Evolutionary conservation across 2,797 vertebrate genomes (phyloP).

Genomic region (Discoglossus pictus): DNA sequence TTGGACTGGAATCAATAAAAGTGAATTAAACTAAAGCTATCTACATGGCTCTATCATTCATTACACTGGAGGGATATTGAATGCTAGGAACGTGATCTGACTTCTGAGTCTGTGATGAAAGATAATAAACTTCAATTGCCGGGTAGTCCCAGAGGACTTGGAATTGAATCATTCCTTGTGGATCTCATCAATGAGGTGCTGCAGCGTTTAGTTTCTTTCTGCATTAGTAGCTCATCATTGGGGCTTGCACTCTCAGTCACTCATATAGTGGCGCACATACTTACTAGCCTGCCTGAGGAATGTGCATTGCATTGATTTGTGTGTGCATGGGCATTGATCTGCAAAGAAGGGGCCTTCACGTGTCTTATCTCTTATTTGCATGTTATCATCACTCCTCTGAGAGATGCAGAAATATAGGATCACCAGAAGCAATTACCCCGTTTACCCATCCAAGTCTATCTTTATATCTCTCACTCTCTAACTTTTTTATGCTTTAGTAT

Average conservation of each 20-base stretch:
- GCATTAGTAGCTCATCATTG: background rate
- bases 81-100: conserved; percentile 49
- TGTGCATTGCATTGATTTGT: conserved; percentile 32
- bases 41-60: conserved; percentile 49
- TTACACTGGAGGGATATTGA: conserved; percentile 55
- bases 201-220: background rate
- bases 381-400: conserved; percentile 7
- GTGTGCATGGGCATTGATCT: conserved; percentile 29
- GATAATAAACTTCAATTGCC: conserved; percentile 54
- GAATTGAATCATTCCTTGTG: conserved; percentile 54
- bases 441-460: too few relatives aligned
- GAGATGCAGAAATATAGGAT: background rate
- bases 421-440: background rate
- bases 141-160: conserved; percentile 50
- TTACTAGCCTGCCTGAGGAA: background rate
- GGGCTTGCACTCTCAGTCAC: conserved; percentile 7
- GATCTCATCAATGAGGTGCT: conserved; percentile 29
- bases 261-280: background rate
- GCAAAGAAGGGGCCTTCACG: conserved; percentile 2
- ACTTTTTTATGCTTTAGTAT: too few relatives aligned
- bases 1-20: conserved; percentile 55
- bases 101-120: conserved; percentile 53
- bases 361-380: conserved; percentile 19
- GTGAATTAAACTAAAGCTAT: conserved; percentile 59
- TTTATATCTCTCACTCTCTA: too few relatives aligned